Evolutionary conservation across 2,888 invertebrate species (phyloP).

Genomic region (Fragum fragum): DNA sequence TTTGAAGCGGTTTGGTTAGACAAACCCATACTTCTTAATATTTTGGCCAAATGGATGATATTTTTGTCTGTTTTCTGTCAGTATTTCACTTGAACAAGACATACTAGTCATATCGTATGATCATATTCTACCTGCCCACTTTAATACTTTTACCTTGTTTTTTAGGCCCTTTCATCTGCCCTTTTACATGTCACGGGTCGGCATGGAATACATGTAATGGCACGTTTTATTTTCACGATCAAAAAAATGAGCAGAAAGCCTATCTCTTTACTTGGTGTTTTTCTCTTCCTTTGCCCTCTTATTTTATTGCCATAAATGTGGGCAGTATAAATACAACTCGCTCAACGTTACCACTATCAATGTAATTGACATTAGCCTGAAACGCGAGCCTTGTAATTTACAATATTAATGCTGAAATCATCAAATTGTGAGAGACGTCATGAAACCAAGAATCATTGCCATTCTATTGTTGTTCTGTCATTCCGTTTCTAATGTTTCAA

Average conservation of each 20-base stretch:
- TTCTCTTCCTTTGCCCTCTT: constrained; percentile 21
- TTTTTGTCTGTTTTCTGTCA: too few relatives aligned
- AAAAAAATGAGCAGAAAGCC: constrained; percentile 44
- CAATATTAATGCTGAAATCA: constrained; percentile 57
- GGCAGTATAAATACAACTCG: constrained; percentile 2
- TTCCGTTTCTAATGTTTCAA: constrained; percentile 39
- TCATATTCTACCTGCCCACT: too few relatives aligned
- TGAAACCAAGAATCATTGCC: constrained; percentile 46
- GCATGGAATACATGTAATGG: background rate
- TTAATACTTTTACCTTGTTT: background rate
- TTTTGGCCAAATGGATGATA: too few relatives aligned
- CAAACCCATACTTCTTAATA: too few relatives aligned
- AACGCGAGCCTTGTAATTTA: constrained; percentile 58
- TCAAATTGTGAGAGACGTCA: constrained; percentile 48
- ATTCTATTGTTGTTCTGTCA: constrained; percentile 33
- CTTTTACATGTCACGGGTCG: background rate
- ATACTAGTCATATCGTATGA: too few relatives aligned
- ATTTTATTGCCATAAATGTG: constrained; percentile 47
- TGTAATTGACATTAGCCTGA: constrained; percentile 52
- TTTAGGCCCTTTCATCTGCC: background rate
- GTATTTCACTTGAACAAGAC: too few relatives aligned
- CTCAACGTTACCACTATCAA: constrained; percentile 17
- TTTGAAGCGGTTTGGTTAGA: too few relatives aligned
- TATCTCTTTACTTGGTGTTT: constrained; percentile 28
- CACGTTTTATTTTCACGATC: constrained; percentile 1